These are phyloP conservation scores for Gonatopus flavifemur DNA, from an alignment of 1,140 invertebrate genomes.

Conservation along the genomic window DNA sequence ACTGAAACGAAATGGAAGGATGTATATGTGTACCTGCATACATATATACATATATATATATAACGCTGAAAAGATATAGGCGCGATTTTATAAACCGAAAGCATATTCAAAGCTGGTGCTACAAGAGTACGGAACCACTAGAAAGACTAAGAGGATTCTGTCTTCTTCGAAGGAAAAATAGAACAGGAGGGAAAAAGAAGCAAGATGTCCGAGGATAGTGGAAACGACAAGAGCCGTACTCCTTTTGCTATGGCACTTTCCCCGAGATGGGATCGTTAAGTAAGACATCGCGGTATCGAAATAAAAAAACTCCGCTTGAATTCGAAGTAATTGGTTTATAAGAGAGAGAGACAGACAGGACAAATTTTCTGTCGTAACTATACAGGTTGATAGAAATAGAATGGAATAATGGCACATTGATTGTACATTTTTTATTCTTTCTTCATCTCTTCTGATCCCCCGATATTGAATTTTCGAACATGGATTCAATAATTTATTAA, in stretches of 20 bases:
- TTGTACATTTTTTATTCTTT: too few species aligned
- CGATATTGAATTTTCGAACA: too few species aligned
- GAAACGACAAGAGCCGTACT: slow-evolving; percentile 29
- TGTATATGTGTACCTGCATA: background rate
- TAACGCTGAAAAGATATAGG: slow-evolving; percentile 5
- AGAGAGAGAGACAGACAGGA: too few species aligned
- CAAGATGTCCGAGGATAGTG: slow-evolving; percentile 22
- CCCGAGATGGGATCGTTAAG: slow-evolving; percentile 38
- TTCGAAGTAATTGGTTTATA: too few species aligned
- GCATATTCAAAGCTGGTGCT: slow-evolving; percentile 19
- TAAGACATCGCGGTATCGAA: slow-evolving; percentile 24
- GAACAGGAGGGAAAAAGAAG: background rate
- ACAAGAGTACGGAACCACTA: slow-evolving; percentile 13
- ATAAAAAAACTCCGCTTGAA: slow-evolving; percentile 1
- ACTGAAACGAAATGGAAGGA: background rate
- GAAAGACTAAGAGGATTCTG: slow-evolving; percentile 32
- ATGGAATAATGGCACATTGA: too few species aligned
- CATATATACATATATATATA: too few species aligned
- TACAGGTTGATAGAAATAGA: too few species aligned
- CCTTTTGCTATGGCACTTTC: slow-evolving; percentile 31
- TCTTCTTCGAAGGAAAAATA: slow-evolving; percentile 11
- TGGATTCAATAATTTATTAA: too few species aligned
- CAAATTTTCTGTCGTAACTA: too few species aligned
- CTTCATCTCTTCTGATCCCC: too few species aligned
- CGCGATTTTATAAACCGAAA: slow-evolving; percentile 25